These are phyloP conservation scores for Drosophila gunungcola DNA, from an alignment of 1,140 invertebrate species.

Conservation along the genomic window DNA sequence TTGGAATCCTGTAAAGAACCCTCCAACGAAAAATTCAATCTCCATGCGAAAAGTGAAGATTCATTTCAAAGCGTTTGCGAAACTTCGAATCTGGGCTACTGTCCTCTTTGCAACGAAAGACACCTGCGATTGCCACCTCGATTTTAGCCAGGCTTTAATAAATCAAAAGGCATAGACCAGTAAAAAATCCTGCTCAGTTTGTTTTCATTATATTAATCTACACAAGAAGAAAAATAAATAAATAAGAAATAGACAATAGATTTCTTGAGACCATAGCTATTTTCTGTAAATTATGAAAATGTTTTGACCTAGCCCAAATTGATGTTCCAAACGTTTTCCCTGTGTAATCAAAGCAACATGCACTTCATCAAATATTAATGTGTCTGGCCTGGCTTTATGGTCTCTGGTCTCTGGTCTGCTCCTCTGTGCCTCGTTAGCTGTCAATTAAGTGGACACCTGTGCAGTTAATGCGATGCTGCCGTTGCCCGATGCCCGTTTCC, in stretches of 20 bases:
- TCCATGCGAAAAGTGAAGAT: background rate
- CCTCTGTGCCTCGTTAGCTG: conserved; percentile 68
- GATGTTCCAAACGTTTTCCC: conserved; percentile 2
- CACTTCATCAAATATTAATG: conserved; percentile 74
- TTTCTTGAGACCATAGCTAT: background rate
- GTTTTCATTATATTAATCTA: background rate
- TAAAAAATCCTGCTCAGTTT: background rate
- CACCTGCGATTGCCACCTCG: conserved; percentile 27
- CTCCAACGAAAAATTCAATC: background rate
- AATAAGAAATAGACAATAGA: background rate
- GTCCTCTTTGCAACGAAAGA: conserved; percentile 14
- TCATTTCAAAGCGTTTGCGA: background rate
- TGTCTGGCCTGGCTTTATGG: conserved; percentile 32
- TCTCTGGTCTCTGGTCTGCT: conserved; percentile 31
- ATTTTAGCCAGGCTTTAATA: conserved; percentile 17
- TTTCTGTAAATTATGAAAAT: background rate
- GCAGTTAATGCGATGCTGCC: conserved; percentile 70
- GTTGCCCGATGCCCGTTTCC: conserved; percentile 22
- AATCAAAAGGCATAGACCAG: conserved; percentile 13
- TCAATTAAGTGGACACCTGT: conserved; percentile 81
- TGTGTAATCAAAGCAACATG: conserved; percentile 33
- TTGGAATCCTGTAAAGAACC: background rate
- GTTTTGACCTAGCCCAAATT: no score
- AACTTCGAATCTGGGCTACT: conserved; percentile 6
- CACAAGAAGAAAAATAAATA: background rate